These are phyloP conservation scores for Adelosebastes latens DNA, from an alignment of 2,797 vertebrate species.

Conservation along the genomic window DNA sequence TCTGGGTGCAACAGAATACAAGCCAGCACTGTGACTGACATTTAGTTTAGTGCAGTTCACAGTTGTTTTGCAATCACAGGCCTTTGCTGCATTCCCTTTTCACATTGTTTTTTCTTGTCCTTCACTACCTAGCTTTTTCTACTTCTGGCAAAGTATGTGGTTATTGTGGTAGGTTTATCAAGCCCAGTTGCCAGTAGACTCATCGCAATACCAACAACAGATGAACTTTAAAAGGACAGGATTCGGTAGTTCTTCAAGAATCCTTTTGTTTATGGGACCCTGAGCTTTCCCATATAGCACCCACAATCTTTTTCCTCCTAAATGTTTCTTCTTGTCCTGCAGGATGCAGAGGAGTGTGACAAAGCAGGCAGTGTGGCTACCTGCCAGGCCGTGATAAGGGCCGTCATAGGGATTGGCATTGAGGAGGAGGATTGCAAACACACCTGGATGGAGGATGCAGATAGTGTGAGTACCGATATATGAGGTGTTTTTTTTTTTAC, in stretches of 20 bases:
- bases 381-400: slow-evolving; percentile 95
- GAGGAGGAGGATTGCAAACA: slow-evolving; percentile 98
- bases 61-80: slow-evolving; percentile 37
- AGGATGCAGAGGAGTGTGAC: slow-evolving; percentile 98
- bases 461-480: slow-evolving; percentile 86
- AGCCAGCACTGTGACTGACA: slow-evolving; percentile 27
- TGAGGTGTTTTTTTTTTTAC: not conserved
- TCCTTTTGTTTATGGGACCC: not conserved
- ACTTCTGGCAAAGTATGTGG: not conserved
- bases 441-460: slow-evolving; percentile 99
- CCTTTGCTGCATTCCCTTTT: not conserved
- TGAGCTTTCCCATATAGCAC: not conserved
- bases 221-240: not conserved
- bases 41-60: slow-evolving; percentile 14
- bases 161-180: not conserved
- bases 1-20: slow-evolving; percentile 20
- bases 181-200: not conserved
- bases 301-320: not conserved
- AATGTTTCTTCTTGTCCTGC: slow-evolving; percentile 13
- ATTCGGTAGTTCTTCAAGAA: not conserved
- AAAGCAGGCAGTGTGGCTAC: slow-evolving; percentile 97
- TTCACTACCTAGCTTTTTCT: not conserved
- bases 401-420: slow-evolving; percentile 96
- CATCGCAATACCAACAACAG: not conserved
- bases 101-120: not conserved